Conservation (phyloP, 2,113 vertebrate species). For the Aphyosemion australe region DNA sequence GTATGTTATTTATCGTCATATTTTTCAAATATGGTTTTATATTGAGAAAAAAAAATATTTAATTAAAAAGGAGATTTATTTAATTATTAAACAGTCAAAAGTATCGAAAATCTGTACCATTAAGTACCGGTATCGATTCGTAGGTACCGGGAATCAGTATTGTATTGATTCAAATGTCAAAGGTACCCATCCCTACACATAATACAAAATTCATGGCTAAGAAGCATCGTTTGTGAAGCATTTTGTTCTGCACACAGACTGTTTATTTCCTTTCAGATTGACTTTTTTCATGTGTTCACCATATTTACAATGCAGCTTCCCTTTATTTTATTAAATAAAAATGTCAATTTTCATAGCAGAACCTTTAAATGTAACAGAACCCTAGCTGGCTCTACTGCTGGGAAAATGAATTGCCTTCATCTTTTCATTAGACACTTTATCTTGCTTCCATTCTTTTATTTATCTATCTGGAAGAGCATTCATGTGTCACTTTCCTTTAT, state of each 20-base stretch:
- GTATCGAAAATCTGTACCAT: too few relatives aligned
- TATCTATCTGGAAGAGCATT: conserved; percentile 71
- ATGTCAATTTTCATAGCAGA: conserved; percentile 1
- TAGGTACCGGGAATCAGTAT: too few relatives aligned
- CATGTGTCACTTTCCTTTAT: conserved; percentile 74
- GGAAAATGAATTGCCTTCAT: conserved; percentile 57
- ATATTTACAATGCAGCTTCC: not conserved
- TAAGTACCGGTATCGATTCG: too few relatives aligned
- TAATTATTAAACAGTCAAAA: too few relatives aligned
- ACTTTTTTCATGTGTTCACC: not conserved
- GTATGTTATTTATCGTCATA: too few relatives aligned
- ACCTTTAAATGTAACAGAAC: conserved; percentile 53
- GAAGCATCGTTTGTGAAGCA: too few relatives aligned
- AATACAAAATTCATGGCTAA: too few relatives aligned
- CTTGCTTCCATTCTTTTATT: conserved; percentile 68
- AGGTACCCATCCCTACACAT: too few relatives aligned
- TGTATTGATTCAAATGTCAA: too few relatives aligned
- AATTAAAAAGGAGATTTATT: too few relatives aligned
- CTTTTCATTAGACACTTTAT: conserved; percentile 71
- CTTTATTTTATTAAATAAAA: not conserved
- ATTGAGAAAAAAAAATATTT: too few relatives aligned
- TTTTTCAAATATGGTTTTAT: too few relatives aligned
- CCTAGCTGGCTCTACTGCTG: conserved; percentile 14
- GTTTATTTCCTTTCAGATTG: not conserved
- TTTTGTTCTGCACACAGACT: not conserved